phyloP scores from a whole-genome alignment of 2,888 invertebrate genomes.

The Erebia epiphron region DNA sequence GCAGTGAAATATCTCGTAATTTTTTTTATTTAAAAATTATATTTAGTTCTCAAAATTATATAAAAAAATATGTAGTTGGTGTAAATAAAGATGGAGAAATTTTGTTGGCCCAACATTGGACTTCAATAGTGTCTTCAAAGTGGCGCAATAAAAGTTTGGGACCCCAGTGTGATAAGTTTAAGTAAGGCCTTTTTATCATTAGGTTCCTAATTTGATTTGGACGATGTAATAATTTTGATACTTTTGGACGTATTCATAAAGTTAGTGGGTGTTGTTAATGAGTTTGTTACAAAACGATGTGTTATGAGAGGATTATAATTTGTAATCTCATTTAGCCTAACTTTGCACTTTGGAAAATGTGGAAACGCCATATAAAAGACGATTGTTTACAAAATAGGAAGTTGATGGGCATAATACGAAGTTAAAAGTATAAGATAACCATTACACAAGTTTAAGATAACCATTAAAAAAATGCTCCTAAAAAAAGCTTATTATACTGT shows the following conservation, averaged over 20 bases:
- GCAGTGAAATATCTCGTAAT: too few species aligned
- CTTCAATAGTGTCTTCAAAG: background rate
- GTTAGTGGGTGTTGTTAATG: slow-evolving; percentile 10
- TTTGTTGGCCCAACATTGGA: background rate
- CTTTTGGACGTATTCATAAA: slow-evolving; percentile 5
- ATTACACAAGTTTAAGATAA: too few species aligned
- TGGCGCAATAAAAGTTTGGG: slow-evolving; percentile 45
- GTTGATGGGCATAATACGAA: too few species aligned
- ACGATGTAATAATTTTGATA: slow-evolving; percentile 28
- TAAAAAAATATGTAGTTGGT: background rate
- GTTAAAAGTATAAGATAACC: too few species aligned
- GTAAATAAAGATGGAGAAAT: background rate
- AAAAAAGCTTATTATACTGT: too few species aligned
- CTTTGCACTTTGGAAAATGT: background rate
- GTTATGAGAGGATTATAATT: background rate
- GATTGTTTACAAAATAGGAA: too few species aligned
- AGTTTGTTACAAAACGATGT: background rate
- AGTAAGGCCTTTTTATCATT: slow-evolving; percentile 31
- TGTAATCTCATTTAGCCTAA: background rate
- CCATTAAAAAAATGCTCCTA: too few species aligned
- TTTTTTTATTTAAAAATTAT: too few species aligned
- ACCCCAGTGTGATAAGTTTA: slow-evolving; percentile 42
- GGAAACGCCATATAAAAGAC: background rate
- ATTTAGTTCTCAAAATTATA: background rate
- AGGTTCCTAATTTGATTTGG: slow-evolving; percentile 33